These are phyloP conservation scores for Pseudomyrmex flavicornis DNA, from an alignment of 1,140 invertebrate genomes.

Conservation along the genomic window DNA sequence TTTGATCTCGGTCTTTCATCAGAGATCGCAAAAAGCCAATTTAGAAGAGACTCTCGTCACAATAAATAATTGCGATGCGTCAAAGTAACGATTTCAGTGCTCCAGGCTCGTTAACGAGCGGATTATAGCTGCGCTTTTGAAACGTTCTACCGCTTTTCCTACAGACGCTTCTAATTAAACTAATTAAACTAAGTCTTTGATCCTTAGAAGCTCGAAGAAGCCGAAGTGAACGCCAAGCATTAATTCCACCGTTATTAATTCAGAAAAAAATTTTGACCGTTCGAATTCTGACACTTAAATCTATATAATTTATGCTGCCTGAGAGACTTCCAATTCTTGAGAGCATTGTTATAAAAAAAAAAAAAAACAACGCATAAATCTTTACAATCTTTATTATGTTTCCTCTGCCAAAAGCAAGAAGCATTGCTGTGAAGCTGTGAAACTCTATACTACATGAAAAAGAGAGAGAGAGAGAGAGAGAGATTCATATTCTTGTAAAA, in stretches of 20 bases:
- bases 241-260: slow-evolving; percentile 35
- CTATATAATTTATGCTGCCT: too few relatives aligned
- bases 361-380: too few relatives aligned
- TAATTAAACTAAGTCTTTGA: slow-evolving; percentile 60
- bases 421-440: too few relatives aligned
- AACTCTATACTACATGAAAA: too few relatives aligned
- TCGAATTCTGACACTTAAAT: background rate
- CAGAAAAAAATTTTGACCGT: slow-evolving; percentile 14
- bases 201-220: slow-evolving; percentile 15
- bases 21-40: slow-evolving; percentile 49
- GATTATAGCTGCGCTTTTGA: slow-evolving; percentile 51
- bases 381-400: too few relatives aligned
- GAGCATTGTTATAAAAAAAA: background rate
- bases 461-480: too few relatives aligned
- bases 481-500: too few relatives aligned
- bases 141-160: slow-evolving; percentile 19
- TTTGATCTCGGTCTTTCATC: slow-evolving; percentile 45
- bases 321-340: background rate
- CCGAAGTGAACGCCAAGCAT: slow-evolving; percentile 28
- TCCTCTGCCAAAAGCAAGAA: too few relatives aligned
- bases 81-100: slow-evolving; percentile 58
- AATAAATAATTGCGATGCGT: slow-evolving; percentile 59
- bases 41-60: slow-evolving; percentile 49
- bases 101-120: slow-evolving; percentile 51
- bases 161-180: slow-evolving; percentile 52